phyloP scores from a whole-genome alignment of 2,888 invertebrate genomes.

The Dysmachus trigonus region DNA sequence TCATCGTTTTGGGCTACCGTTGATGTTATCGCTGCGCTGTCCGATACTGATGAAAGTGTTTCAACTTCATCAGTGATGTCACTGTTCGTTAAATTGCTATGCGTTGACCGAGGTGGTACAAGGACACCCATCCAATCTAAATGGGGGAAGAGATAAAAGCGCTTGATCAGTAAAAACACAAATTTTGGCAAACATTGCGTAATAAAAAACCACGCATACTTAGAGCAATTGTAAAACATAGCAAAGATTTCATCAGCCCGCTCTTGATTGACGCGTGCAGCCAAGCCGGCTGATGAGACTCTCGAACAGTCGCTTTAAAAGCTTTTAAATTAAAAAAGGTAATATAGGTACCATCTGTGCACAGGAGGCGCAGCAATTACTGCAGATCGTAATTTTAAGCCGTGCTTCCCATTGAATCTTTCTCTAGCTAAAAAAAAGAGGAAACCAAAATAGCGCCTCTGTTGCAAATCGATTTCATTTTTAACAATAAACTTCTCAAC shows the following conservation, averaged over 20 bases:
- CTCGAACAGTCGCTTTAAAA: not conserved
- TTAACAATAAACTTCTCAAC: not conserved
- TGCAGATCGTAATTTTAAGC: not conserved
- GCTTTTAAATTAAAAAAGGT: not conserved
- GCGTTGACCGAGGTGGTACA: slow-evolving; percentile 57
- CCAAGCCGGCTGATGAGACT: not conserved
- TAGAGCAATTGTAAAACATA: not conserved
- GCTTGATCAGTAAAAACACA: not conserved
- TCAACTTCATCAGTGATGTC: slow-evolving; percentile 47
- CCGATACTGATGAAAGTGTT: slow-evolving; percentile 39
- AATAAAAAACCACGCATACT: not conserved
- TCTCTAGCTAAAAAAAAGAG: not conserved
- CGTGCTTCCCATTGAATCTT: not conserved
- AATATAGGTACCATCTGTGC: no score
- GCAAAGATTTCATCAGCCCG: not conserved
- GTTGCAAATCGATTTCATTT: not conserved
- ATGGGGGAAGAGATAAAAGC: slow-evolving; percentile 40
- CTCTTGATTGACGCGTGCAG: not conserved
- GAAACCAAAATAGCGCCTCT: not conserved
- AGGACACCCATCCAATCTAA: slow-evolving; percentile 64
- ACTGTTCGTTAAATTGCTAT: slow-evolving; percentile 38
- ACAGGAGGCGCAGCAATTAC: not conserved
- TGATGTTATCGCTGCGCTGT: slow-evolving; percentile 47
- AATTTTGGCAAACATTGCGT: not conserved
- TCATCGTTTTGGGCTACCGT: slow-evolving; percentile 58